These are phyloP conservation scores for Dicyrtoma fusca DNA, from an alignment of 2,888 invertebrate genomes.

Conservation along the genomic window DNA sequence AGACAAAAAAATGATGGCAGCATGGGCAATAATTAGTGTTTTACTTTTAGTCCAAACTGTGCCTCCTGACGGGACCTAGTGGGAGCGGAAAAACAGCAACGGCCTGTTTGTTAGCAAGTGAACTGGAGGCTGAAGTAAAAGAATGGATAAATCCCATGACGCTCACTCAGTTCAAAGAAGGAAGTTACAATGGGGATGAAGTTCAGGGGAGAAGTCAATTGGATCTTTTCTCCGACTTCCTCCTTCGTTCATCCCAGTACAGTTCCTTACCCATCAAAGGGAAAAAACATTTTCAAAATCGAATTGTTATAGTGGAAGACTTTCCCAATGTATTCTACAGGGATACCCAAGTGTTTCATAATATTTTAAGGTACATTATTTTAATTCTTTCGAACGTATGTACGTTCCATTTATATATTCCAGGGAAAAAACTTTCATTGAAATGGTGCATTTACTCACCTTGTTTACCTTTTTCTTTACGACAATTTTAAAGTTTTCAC, in stretches of 20 bases:
- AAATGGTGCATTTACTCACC: no score
- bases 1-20: not conserved
- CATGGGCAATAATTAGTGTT: not conserved
- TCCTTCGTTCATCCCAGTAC: conserved; percentile 78
- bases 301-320: conserved; percentile 75
- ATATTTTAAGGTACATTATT: conserved; percentile 70
- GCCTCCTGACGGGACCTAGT: conserved; percentile 79
- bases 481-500: no score
- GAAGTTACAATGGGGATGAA: conserved; percentile 37
- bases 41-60: conserved; percentile 60
- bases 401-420: not conserved
- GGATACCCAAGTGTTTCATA: conserved; percentile 69
- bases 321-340: conserved; percentile 76
- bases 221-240: conserved; percentile 73
- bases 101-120: conserved; percentile 69
- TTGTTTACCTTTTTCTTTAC: no score
- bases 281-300: conserved; percentile 60
- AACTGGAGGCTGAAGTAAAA: conserved; percentile 66
- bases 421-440: no score
- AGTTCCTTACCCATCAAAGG: conserved; percentile 51
- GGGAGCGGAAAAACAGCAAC: conserved; percentile 84
- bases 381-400: not conserved
- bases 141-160: conserved; percentile 81
- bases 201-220: conserved; percentile 64
- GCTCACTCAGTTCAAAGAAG: conserved; percentile 25